A percentile compares a stretch with the other conserved stretches of the same genome.
Conservation (phyloP, 2,797 vertebrate genomes). For the Crax fasciolata region DNA sequence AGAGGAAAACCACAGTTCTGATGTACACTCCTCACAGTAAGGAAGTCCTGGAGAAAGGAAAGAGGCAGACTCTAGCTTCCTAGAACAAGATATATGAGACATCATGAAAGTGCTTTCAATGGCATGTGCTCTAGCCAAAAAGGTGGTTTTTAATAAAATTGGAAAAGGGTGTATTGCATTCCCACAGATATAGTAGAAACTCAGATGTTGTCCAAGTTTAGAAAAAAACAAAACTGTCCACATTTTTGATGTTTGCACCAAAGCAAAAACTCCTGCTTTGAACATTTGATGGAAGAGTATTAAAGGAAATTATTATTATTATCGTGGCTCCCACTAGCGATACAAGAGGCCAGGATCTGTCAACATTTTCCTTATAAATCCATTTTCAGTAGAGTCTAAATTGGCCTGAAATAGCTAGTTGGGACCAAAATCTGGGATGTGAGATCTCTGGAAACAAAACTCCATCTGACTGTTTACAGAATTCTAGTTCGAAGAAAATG, state of each 20-base stretch:
- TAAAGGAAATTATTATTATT: constrained; percentile 76
- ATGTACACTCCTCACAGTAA: background rate
- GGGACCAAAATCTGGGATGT: constrained; percentile 37
- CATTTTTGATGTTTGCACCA: constrained; percentile 75
- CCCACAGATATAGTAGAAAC: constrained; percentile 76
- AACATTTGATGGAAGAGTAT: constrained; percentile 72
- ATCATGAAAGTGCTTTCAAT: constrained; percentile 41
- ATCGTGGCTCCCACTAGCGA: constrained; percentile 34
- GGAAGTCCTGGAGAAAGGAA: constrained; percentile 9
- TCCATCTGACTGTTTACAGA: constrained; percentile 43
- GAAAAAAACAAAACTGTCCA: constrained; percentile 71
- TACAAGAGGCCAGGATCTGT: constrained; percentile 66
- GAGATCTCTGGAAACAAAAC: constrained; percentile 62
- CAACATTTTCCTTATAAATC: constrained; percentile 76
- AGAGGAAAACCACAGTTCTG: constrained; percentile 17
- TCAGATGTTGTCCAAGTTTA: constrained; percentile 70
- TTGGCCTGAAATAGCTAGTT: constrained; percentile 30
- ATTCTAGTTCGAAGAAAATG: constrained; percentile 49
- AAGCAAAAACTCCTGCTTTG: constrained; percentile 76
- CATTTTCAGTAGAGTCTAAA: constrained; percentile 58
- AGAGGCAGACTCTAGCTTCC: constrained; percentile 46
- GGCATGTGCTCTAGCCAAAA: constrained; percentile 61
- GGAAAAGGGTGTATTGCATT: constrained; percentile 62
- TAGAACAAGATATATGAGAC: constrained; percentile 67
- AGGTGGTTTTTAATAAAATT: constrained; percentile 74